Conservation (phyloP, 1,140 invertebrate genomes). For the Tenebrio molitor region DNA sequence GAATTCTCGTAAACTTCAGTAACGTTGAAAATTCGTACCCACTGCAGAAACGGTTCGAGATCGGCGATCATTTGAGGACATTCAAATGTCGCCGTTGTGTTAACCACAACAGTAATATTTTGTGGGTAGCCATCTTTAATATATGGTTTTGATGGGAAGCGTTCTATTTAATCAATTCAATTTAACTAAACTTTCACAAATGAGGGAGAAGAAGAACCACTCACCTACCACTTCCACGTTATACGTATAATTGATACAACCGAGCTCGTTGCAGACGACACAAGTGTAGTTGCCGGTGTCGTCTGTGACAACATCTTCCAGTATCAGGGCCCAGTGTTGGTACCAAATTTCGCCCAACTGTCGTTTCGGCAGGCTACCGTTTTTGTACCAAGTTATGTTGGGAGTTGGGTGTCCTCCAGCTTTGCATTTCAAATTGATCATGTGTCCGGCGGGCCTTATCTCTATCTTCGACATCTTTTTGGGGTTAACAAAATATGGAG, state of each 20-base stretch:
- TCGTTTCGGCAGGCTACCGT: constrained; percentile 78
- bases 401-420: constrained; percentile 68
- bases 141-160: constrained; percentile 83
- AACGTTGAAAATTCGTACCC: constrained; percentile 66
- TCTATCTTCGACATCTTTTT: constrained; percentile 69
- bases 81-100: constrained; percentile 78
- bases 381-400: constrained; percentile 71
- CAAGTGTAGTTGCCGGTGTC: constrained; percentile 92
- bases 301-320: constrained; percentile 81
- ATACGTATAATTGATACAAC: constrained; percentile 83
- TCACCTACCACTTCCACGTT: constrained; percentile 82
- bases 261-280: constrained; percentile 82
- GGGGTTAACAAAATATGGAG: constrained; percentile 65
- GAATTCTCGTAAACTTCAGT: constrained; percentile 35
- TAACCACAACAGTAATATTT: constrained; percentile 81
- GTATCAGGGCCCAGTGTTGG: constrained; percentile 75
- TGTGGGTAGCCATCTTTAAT: constrained; percentile 83
- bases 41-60: constrained; percentile 81
- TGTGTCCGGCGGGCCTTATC: constrained; percentile 78
- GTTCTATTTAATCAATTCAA: constrained; percentile 71
- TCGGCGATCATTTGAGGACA: constrained; percentile 81
- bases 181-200: constrained; percentile 15
- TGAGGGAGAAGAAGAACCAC: constrained; percentile 51
- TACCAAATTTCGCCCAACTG: constrained; percentile 71
- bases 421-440: constrained; percentile 75